Evolutionary conservation across 1,140 invertebrate genomes (phyloP).

Genomic region (Manduca sexta): DNA sequence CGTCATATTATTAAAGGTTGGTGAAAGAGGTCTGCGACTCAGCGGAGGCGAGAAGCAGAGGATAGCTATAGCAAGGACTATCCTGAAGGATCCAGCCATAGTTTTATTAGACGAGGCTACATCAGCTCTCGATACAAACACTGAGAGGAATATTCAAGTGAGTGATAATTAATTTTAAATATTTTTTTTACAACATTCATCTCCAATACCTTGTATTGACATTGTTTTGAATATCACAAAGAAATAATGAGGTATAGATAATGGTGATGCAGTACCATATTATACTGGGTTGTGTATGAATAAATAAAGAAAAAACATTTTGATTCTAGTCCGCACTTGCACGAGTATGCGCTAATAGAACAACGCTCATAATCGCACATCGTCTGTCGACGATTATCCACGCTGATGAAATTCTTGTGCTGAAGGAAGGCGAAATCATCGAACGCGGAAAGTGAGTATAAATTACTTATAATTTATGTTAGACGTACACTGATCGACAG

Average conservation of each 20-base stretch:
- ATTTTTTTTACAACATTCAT: too few species aligned
- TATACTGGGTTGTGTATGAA: not conserved
- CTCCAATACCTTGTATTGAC: too few species aligned
- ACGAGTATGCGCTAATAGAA: constrained; percentile 86
- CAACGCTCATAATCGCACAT: constrained; percentile 95
- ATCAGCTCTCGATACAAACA: constrained; percentile 88
- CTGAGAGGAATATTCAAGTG: constrained; percentile 87
- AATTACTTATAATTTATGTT: not conserved
- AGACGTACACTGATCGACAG: not conserved
- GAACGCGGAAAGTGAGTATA: constrained; percentile 87
- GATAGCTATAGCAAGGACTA: constrained; percentile 92
- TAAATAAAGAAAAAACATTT: not conserved
- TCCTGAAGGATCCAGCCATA: constrained; percentile 90
- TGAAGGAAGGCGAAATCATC: constrained; percentile 92
- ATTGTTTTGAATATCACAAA: too few species aligned
- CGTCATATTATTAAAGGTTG: constrained; percentile 75
- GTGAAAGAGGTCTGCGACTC: constrained; percentile 84
- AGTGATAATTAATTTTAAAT: not conserved
- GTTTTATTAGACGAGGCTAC: constrained; percentile 94
- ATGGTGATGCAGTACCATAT: not conserved
- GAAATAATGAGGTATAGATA: too few species aligned
- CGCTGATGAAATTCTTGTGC: constrained; percentile 93
- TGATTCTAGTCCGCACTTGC: constrained; percentile 78
- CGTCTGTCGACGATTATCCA: constrained; percentile 94
- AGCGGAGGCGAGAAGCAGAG: constrained; percentile 95